A percentile compares a stretch with the other conserved stretches of the same genome.
Conservation (phyloP, 2,888 invertebrate species). For the Conchocele bisecta region DNA sequence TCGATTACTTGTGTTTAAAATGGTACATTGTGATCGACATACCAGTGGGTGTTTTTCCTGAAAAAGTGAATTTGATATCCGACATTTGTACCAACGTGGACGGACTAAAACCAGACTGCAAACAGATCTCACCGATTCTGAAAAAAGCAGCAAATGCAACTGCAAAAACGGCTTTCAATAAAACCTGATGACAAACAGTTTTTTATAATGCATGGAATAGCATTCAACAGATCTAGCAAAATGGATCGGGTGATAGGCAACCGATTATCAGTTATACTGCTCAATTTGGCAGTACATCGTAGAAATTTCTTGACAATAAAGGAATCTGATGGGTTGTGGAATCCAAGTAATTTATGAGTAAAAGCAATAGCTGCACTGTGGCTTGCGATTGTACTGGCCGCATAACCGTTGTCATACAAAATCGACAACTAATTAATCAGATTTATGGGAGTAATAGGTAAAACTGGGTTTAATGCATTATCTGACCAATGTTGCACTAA, state of each 20-base stretch:
- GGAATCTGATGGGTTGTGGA: too few species aligned
- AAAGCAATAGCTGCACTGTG: too few species aligned
- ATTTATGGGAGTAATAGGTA: too few species aligned
- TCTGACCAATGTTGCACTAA: too few species aligned
- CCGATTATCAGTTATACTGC: not conserved
- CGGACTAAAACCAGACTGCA: not conserved
- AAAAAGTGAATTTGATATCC: not conserved
- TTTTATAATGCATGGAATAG: not conserved
- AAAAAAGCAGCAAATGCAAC: not conserved
- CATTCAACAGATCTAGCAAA: not conserved
- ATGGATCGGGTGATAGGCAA: not conserved
- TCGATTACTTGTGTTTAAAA: not conserved
- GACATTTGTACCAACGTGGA: not conserved
- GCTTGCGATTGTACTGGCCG: not conserved
- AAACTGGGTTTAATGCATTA: too few species aligned
- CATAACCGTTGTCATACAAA: too few species aligned
- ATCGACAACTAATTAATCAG: too few species aligned
- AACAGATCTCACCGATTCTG: not conserved
- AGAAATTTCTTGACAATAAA: too few species aligned
- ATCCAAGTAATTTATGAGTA: too few species aligned
- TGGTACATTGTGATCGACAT: not conserved
- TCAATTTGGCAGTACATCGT: too few species aligned
- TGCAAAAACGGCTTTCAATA: not conserved
- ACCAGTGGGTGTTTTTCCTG: too few species aligned
- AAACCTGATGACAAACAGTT: not conserved